These are phyloP conservation scores for Leuctra nigra DNA, from an alignment of 2,888 invertebrate genomes.

Conservation along the genomic window DNA sequence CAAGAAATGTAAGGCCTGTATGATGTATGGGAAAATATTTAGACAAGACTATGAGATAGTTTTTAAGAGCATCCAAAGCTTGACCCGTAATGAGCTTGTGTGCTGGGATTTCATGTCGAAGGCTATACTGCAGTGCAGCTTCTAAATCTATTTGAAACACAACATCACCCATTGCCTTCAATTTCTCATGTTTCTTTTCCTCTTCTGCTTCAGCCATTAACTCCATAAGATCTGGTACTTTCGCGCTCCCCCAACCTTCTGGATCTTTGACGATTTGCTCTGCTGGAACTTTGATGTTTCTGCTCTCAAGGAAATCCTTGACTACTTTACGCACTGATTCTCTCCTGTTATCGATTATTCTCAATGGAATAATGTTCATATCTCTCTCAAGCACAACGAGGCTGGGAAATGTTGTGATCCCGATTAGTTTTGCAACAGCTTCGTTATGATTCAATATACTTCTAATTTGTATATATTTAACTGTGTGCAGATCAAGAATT, in stretches of 20 bases:
- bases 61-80: slow-evolving; percentile 62
- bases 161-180: slow-evolving; percentile 46
- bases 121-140: slow-evolving; percentile 72
- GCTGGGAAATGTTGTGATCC: slow-evolving; percentile 48
- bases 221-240: slow-evolving; percentile 21
- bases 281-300: slow-evolving; percentile 26
- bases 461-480: slow-evolving; percentile 50
- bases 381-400: slow-evolving; percentile 46
- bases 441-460: slow-evolving; percentile 51
- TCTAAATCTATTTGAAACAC: slow-evolving; percentile 85
- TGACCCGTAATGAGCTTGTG: slow-evolving; percentile 62
- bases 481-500: slow-evolving; percentile 55
- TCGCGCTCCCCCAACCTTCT: slow-evolving; percentile 42
- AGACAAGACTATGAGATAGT: slow-evolving; percentile 63
- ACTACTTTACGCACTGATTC: slow-evolving; percentile 46
- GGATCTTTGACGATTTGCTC: slow-evolving; percentile 29
- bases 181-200: slow-evolving; percentile 29
- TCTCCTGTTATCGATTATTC: slow-evolving; percentile 42
- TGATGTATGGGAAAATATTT: slow-evolving; percentile 73
- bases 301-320: slow-evolving; percentile 25
- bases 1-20: slow-evolving; percentile 58
- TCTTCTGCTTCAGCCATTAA: slow-evolving; percentile 26
- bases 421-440: slow-evolving; percentile 44
- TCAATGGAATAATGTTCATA: slow-evolving; percentile 40
- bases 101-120: slow-evolving; percentile 77